Base-by-base conservation (phyloP, 2,113 vertebrate species). In the Glareola pratincola region DNA sequence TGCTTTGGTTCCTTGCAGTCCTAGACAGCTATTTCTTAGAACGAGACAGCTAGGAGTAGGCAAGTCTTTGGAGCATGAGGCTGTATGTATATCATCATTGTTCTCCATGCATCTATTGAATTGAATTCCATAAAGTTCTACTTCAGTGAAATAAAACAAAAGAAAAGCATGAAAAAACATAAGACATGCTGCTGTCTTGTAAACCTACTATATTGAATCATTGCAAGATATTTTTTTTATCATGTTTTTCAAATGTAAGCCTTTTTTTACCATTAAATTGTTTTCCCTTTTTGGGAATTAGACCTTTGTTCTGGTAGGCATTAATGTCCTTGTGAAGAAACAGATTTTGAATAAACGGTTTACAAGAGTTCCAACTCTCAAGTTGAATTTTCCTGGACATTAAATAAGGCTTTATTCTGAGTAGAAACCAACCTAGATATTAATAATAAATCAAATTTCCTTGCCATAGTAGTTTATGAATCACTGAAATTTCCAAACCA, bases 141-240 rank as follows among this genome's bases (percentile, higher is more conserved):
- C 30, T 51, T 96, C 63, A 67, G 54, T 37, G 59, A 96, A 94
- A 63, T 24, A 23, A 69, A 91, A 90, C 41, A 82, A 87, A 90
- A 85, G 10, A n/a, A 48, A 89, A 27, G 3, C 23, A 36, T 15
- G 21, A 48, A 79, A 76, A 78, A 87, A 18, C 23, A 24, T 22
- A 29, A 68, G 13, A 3, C 23, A 74, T 73, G 19, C 5, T 22
- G 67, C 83, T 96, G 68, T 88, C 85, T 91, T 94, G 74, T 77
- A 92, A 96, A 95, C 36, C 32, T 77, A 57, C 51, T 85, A 53
- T 88, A 73, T 67, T 92, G 89, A 69, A 11, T 37, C 27, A 59
- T 7, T 1, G 0, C 6, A 71, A 77, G 23, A 19, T 59, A 54
- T 5, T 16, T 63, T 77, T 90, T 74, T 51, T 12, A 47, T 60